These are phyloP conservation scores for Apamea anceps DNA, from an alignment of 2,888 invertebrate species.

Conservation along the genomic window DNA sequence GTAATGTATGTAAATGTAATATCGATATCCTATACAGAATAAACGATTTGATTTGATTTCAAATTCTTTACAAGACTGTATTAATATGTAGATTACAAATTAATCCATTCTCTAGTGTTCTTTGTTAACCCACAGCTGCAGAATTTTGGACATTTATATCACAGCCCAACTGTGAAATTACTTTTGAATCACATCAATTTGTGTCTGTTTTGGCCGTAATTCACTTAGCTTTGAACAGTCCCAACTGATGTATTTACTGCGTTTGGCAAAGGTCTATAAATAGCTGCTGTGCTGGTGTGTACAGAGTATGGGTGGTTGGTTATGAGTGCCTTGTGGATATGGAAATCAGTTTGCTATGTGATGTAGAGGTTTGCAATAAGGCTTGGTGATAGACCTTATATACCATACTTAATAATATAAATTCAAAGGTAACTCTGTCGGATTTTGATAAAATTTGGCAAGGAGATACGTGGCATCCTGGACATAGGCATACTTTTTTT, in stretches of 20 bases:
- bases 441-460: no score
- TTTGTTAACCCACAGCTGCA: constrained; percentile 34
- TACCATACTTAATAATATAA: background rate
- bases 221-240: constrained; percentile 40
- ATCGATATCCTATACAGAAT: background rate
- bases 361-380: constrained; percentile 30
- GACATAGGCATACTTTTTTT: no score
- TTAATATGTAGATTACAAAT: constrained; percentile 35
- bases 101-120: constrained; percentile 26
- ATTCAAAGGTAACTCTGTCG: no score
- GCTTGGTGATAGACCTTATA: background rate
- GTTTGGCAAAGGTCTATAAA: constrained; percentile 72
- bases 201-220: constrained; percentile 38
- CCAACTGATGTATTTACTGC: constrained; percentile 39
- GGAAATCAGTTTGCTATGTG: constrained; percentile 71
- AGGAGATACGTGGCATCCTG: no score
- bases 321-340: constrained; percentile 73
- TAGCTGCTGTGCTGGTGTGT: constrained; percentile 69
- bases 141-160: constrained; percentile 40
- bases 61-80: background rate
- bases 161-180: constrained; percentile 54
- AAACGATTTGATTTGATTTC: background rate
- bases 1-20: background rate
- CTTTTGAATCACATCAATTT: constrained; percentile 57
- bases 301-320: constrained; percentile 64